A percentile compares a stretch with the other conserved stretches of the same genome.
Evolutionary conservation across 2,113 vertebrate genomes (phyloP).

Genomic region (Hemicordylus capensis): DNA sequence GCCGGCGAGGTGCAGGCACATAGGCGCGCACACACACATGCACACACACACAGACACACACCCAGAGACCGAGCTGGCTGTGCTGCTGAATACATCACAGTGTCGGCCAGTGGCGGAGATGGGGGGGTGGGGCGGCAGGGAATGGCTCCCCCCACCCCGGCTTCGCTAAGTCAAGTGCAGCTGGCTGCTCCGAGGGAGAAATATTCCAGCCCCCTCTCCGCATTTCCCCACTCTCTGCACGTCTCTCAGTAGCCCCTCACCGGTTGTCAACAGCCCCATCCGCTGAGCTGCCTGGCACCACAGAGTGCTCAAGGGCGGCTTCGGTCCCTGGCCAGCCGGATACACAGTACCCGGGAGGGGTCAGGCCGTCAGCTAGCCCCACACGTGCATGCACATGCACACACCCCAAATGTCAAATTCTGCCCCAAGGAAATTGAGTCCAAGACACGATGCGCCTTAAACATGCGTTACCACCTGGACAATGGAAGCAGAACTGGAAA

Average conservation of each 20-base stretch:
- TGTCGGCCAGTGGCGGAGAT: constrained; percentile 11
- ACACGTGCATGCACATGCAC: neutral
- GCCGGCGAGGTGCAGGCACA: neutral
- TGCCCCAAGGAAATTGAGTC: neutral
- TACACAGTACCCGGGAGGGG: too few relatives aligned
- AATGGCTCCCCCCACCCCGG: neutral
- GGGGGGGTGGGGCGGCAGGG: constrained; percentile 1
- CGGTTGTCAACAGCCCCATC: too few relatives aligned
- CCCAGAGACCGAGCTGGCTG: neutral
- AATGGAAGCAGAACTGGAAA: too few relatives aligned
- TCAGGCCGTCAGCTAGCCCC: neutral
- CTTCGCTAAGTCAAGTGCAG: neutral
- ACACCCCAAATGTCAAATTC: neutral
- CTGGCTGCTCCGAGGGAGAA: neutral
- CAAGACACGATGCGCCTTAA: neutral
- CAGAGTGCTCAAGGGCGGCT: neutral
- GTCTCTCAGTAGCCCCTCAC: neutral
- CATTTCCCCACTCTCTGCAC: neutral
- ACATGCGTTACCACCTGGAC: too few relatives aligned
- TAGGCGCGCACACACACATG: neutral
- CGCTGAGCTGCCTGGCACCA: neutral
- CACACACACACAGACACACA: neutral
- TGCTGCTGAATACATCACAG: constrained; percentile 20
- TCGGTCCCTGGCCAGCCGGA: neutral
- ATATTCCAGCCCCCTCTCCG: too few relatives aligned